These are phyloP conservation scores for Cinara cedri DNA, from an alignment of 2,888 invertebrate genomes.

Conservation along the genomic window DNA sequence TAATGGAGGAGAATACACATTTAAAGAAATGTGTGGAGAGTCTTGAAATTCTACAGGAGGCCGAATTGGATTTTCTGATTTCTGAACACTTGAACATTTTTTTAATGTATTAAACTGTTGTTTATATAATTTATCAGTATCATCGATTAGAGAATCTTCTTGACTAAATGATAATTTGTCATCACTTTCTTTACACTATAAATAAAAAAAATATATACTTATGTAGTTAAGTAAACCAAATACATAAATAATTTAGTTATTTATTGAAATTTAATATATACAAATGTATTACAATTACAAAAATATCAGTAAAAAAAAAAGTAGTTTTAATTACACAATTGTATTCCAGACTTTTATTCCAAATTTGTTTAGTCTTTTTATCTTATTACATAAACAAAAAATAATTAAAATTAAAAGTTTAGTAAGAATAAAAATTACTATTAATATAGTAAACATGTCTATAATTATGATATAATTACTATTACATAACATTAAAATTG, in stretches of 20 bases:
- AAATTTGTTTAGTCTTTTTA: too few relatives aligned
- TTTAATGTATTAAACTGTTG: conserved; percentile 60
- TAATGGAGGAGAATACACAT: conserved; percentile 35
- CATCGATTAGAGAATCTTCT: conserved; percentile 45
- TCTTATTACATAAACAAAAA: too few relatives aligned
- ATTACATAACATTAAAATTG: too few relatives aligned
- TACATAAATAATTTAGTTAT: background rate
- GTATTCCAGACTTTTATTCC: too few relatives aligned
- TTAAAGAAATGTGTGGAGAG: conserved; percentile 63
- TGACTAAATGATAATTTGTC: conserved; percentile 45
- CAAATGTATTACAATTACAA: background rate
- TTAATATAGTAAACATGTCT: too few relatives aligned
- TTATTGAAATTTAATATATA: background rate
- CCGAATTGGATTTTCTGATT: conserved; percentile 68
- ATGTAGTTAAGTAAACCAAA: background rate
- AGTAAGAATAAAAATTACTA: background rate
- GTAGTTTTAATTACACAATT: background rate
- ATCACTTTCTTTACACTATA: conserved; percentile 41
- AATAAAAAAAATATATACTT: conserved; percentile 4
- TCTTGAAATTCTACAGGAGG: conserved; percentile 87
- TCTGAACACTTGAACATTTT: conserved; percentile 59
- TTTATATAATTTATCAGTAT: conserved; percentile 67
- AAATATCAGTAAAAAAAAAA: background rate
- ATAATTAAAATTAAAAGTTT: background rate
- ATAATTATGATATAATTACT: too few relatives aligned